phyloP scores from a whole-genome alignment of 30 jellyfish, hydroid and myxozoan genomes.

The Hydra vulgaris region DNA sequence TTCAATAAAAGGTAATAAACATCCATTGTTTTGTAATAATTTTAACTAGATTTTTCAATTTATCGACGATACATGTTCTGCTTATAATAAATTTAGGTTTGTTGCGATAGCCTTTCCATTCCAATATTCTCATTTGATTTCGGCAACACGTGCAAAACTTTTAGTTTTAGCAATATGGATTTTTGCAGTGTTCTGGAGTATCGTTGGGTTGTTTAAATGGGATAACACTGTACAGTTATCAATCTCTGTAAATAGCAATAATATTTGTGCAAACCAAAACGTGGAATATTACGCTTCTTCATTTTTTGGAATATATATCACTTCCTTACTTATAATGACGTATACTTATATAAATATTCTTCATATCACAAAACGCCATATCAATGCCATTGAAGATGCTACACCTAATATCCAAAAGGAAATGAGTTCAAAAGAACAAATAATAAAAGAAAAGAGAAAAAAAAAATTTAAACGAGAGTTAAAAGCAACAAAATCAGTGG shows the following conservation, averaged over 20 bases:
- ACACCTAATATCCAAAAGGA: conserved; percentile 25
- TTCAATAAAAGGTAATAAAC: too few species aligned
- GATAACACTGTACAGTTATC: background rate
- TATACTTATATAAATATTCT: conserved; percentile 40
- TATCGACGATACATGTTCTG: too few species aligned
- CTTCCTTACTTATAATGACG: conserved; percentile 60
- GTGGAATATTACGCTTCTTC: conserved; percentile 29
- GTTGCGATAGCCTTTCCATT: conserved; percentile 61
- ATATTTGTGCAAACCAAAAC: conserved; percentile 11
- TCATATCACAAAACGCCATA: conserved; percentile 53
- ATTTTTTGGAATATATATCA: conserved; percentile 25
- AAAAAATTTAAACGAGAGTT: conserved; percentile 49
- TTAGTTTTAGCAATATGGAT: conserved; percentile 43
- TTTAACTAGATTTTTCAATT: too few species aligned
- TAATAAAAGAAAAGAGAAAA: conserved; percentile 22
- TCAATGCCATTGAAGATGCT: conserved; percentile 61
- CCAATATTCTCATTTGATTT: conserved; percentile 35
- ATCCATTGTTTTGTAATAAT: too few species aligned
- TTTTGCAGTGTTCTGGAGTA: conserved; percentile 50
- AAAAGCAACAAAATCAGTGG: conserved; percentile 85
- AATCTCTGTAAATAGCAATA: background rate
- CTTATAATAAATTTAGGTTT: conserved; percentile 31
- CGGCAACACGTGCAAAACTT: conserved; percentile 30
- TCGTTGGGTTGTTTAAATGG: conserved; percentile 63
- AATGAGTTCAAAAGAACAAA: conserved; percentile 8